Evolutionary conservation across 2,888 invertebrate genomes (phyloP).

Genomic region (Trilocha varians): DNA sequence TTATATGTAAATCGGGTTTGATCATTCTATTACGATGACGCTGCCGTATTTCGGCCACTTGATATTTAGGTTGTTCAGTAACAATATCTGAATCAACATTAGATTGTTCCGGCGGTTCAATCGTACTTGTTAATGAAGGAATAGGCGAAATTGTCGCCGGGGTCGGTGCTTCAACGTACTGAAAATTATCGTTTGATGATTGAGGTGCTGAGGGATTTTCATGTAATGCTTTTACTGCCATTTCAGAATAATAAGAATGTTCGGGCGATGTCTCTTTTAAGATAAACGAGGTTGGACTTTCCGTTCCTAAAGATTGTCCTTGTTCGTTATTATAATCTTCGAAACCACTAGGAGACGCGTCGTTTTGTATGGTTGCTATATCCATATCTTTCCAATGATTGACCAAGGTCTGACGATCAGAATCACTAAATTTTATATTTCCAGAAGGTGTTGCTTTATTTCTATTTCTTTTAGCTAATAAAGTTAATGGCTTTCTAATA

Average conservation of each 20-base stretch:
- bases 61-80: conserved; percentile 18
- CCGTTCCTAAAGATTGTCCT: conserved; percentile 24
- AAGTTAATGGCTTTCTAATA: conserved; percentile 23
- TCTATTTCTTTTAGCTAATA: conserved; percentile 34
- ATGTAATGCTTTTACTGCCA: conserved; percentile 49
- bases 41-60: conserved; percentile 16
- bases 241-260: conserved; percentile 48
- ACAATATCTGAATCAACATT: conserved; percentile 21
- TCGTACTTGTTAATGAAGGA: conserved; percentile 26
- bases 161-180: conserved; percentile 46
- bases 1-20: conserved; percentile 15
- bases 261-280: conserved; percentile 47
- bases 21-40: conserved; percentile 18
- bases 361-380: conserved; percentile 25
- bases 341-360: conserved; percentile 31
- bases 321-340: conserved; percentile 36
- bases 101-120: conserved; percentile 20
- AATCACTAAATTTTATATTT: conserved; percentile 56
- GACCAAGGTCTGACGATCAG: conserved; percentile 47
- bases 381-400: conserved; percentile 46
- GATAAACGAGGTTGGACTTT: conserved; percentile 37
- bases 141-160: conserved; percentile 26
- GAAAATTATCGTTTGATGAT: conserved; percentile 53
- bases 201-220: conserved; percentile 42
- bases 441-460: conserved; percentile 62